Evolutionary conservation across 2,797 vertebrate species (phyloP).

Genomic region (Chaetodon trifasciatus): DNA sequence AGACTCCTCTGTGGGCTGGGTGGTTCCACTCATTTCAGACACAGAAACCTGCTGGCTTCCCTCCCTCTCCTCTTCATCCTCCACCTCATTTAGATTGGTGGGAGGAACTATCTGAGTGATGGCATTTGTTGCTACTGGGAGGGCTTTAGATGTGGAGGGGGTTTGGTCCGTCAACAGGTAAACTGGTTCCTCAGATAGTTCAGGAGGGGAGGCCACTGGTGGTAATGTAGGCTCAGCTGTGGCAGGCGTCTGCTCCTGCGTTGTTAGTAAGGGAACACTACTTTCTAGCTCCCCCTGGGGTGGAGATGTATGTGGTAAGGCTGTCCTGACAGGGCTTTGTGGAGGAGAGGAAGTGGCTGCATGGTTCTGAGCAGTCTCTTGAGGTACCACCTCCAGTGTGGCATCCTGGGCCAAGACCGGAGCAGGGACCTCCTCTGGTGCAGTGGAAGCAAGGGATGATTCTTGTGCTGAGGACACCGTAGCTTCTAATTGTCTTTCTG

Average conservation of each 20-base stretch:
- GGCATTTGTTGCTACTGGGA: neutral
- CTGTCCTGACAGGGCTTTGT: conserved; percentile 19
- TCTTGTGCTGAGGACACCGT: conserved; percentile 17
- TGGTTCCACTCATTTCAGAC: conserved; percentile 88
- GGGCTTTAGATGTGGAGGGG: conserved; percentile 33
- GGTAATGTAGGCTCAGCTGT: conserved; percentile 14
- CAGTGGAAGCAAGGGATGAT: conserved; percentile 3
- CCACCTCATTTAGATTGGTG: conserved; percentile 76
- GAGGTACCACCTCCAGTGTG: conserved; percentile 26
- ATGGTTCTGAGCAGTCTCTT: conserved; percentile 34
- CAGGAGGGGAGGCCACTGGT: conserved; percentile 34
- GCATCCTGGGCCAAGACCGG: conserved; percentile 15
- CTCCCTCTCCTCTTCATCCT: conserved; percentile 84
- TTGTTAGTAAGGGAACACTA: neutral
- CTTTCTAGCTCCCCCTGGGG: conserved; percentile 25
- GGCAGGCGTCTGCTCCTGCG: conserved; percentile 24
- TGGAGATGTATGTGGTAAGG: conserved; percentile 12
- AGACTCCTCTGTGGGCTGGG: conserved; percentile 87
- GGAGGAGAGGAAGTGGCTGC: conserved; percentile 25
- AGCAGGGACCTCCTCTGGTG: conserved; percentile 37
- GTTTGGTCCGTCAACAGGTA: conserved; percentile 47
- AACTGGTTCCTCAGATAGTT: conserved; percentile 23
- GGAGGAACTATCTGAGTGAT: conserved; percentile 3
- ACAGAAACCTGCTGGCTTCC: conserved; percentile 85
- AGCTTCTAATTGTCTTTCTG: conserved; percentile 18